Conservation (phyloP, 2,113 vertebrate species). For the Prunella himalayana region DNA sequence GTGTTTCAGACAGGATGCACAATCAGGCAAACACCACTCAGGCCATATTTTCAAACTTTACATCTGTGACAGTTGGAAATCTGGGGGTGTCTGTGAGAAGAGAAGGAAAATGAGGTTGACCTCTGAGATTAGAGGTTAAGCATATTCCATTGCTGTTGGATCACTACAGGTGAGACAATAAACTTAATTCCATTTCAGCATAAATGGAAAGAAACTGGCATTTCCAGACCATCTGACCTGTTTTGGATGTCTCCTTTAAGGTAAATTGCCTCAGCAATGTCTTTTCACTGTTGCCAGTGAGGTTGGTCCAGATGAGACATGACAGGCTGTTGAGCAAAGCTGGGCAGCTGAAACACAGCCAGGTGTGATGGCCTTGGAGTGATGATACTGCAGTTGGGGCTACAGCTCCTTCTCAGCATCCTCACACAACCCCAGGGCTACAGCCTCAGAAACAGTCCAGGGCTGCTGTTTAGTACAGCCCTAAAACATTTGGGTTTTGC, state of each 20-base stretch:
- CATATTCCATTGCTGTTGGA: not conserved
- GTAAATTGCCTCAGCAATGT: not conserved
- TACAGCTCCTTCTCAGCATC: not conserved
- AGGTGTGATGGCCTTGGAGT: not conserved
- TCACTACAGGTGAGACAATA: not conserved
- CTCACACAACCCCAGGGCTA: not conserved
- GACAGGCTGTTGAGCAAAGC: not conserved
- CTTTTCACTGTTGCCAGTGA: not conserved
- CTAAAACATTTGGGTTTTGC: not conserved
- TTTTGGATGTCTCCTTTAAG: not conserved
- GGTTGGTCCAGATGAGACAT: not conserved
- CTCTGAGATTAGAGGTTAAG: not conserved
- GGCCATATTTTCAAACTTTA: not conserved
- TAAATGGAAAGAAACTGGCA: not conserved
- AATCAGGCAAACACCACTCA: not conserved
- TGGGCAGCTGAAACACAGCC: not conserved
- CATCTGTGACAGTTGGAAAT: not conserved
- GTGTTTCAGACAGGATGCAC: not conserved
- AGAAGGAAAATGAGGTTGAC: not conserved
- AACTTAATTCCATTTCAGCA: not conserved
- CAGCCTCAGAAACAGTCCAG: not conserved
- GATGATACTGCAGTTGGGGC: not conserved
- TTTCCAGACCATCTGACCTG: not conserved
- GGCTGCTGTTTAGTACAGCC: not conserved
- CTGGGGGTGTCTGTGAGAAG: not conserved